Evolutionary conservation across 2,797 vertebrate species (phyloP).

Genomic region (Ctenochaetus hawaiiensis): DNA sequence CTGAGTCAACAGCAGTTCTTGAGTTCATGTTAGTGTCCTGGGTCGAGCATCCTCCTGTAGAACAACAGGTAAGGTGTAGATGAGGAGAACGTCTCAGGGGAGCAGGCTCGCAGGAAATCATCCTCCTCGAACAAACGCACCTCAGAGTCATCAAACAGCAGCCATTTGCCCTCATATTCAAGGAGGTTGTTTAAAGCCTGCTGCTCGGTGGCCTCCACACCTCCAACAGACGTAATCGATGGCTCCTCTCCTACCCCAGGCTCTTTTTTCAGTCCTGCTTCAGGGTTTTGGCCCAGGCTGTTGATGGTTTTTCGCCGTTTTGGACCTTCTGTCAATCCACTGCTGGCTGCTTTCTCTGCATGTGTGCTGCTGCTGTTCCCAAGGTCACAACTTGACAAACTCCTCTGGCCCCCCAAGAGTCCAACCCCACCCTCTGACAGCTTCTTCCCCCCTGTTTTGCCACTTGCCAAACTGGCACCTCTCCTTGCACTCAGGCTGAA

Average conservation of each 20-base stretch:
- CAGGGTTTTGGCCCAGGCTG: conserved; percentile 57
- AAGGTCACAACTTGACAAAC: conserved; percentile 88
- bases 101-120: conserved; percentile 93
- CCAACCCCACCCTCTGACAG: conserved; percentile 87
- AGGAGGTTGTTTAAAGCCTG: conserved; percentile 82
- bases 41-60: conserved; percentile 89
- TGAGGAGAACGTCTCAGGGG: conserved; percentile 90
- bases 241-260: neutral
- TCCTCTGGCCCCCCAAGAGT: conserved; percentile 95
- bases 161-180: conserved; percentile 95
- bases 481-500: conserved; percentile 80
- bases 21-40: conserved; percentile 18
- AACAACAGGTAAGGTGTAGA: conserved; percentile 98
- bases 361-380: conserved; percentile 80
- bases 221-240: neutral
- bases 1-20: neutral
- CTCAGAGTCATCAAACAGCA: conserved; percentile 97
- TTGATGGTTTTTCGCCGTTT: conserved; percentile 67
- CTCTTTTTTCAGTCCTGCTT: conserved; percentile 66
- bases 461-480: neutral
- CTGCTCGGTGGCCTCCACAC: conserved; percentile 51
- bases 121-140: conserved; percentile 95
- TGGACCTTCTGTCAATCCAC: conserved; percentile 68
- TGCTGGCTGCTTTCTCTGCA: conserved; percentile 81
- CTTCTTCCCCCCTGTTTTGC: conserved; percentile 90